Conservation (phyloP, 2,113 vertebrate genomes). For the Bombycilla garrulus region DNA sequence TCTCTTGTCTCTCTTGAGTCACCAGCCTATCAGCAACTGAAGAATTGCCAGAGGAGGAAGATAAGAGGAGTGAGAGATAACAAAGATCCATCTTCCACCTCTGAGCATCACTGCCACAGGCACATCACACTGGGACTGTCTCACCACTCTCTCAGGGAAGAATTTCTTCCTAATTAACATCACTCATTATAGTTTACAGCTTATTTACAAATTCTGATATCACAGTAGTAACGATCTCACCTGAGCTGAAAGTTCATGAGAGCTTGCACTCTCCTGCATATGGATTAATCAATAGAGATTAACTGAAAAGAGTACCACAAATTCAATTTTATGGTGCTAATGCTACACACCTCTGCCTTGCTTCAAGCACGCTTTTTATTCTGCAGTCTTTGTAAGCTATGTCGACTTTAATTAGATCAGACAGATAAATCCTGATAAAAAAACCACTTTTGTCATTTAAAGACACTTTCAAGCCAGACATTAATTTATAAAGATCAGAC, state of each 20-base stretch:
- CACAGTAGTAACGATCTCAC: background rate
- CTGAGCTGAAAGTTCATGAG: background rate
- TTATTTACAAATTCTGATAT: background rate
- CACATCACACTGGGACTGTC: background rate
- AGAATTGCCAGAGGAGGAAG: background rate
- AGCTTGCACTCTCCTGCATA: background rate
- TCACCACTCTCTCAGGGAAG: background rate
- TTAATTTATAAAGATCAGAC: background rate
- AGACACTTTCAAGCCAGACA: background rate
- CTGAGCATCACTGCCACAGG: background rate
- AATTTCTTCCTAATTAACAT: background rate
- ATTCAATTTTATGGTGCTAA: background rate
- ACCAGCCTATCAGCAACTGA: background rate
- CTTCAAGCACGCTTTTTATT: background rate
- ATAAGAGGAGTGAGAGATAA: background rate
- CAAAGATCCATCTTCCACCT: background rate
- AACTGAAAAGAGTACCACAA: background rate
- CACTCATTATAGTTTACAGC: background rate
- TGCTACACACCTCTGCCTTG: background rate
- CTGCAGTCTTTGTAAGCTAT: background rate
- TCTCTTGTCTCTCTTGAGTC: background rate
- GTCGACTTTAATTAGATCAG: constrained; percentile 10
- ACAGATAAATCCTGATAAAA: background rate
- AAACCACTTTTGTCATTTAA: background rate
- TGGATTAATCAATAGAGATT: background rate